Evolutionary conservation across 2,797 vertebrate species (phyloP).

Genomic region (Melanogrammus aeglefinus): DNA sequence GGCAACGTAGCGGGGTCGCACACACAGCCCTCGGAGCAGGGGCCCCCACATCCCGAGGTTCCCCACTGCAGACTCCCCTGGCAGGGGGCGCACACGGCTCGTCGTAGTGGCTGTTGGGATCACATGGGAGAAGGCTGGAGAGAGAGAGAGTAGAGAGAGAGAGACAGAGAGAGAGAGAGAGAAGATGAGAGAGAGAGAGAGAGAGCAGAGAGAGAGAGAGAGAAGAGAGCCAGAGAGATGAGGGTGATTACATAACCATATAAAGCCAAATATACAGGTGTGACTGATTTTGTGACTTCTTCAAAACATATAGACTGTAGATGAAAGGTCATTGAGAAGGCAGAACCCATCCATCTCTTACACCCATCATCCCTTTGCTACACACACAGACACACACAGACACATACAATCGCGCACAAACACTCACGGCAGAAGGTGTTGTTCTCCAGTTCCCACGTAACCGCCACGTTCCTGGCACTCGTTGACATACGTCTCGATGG

Average conservation of each 20-base stretch:
- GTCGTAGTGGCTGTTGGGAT: too few species aligned
- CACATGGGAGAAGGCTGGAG: conserved; percentile 54
- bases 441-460: conserved; percentile 70
- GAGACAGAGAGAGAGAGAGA: too few species aligned
- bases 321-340: background rate
- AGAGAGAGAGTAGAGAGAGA: background rate
- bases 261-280: too few species aligned
- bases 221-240: too few species aligned
- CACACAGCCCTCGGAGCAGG: conserved; percentile 71
- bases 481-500: conserved; percentile 73
- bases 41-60: too few species aligned
- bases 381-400: background rate
- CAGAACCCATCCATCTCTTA: background rate
- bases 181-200: too few species aligned
- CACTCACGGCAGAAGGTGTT: conserved; percentile 67
- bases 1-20: conserved; percentile 69
- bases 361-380: background rate
- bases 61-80: too few species aligned
- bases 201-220: too few species aligned
- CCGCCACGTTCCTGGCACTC: conserved; percentile 75
- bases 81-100: too few species aligned
- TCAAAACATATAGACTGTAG: too few species aligned
- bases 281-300: too few species aligned
- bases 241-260: too few species aligned
- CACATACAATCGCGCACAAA: background rate